Conservation (phyloP, 2,888 invertebrate species). For the Sialis fuliginosa region DNA sequence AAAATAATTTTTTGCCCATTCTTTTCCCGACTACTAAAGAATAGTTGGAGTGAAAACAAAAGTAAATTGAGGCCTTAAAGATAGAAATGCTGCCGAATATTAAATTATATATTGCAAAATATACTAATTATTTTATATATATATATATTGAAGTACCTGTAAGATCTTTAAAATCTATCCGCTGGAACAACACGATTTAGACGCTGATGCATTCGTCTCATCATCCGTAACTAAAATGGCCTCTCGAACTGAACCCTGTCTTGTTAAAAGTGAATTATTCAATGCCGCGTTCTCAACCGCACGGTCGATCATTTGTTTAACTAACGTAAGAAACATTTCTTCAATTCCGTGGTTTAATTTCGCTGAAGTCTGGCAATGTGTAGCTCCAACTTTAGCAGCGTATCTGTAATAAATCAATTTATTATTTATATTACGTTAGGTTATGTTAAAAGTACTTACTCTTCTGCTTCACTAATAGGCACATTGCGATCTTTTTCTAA, state of each 20-base stretch:
- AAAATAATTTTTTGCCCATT: no score
- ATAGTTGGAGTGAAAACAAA: no score
- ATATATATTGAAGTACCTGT: no score
- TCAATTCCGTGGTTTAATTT: slow-evolving; percentile 83
- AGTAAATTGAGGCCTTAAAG: no score
- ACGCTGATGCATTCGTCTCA: slow-evolving; percentile 13
- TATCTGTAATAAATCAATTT: slow-evolving; percentile 40
- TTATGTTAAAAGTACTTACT: slow-evolving; percentile 33
- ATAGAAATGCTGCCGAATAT: no score
- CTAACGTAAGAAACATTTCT: slow-evolving; percentile 73
- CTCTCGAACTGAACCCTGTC: slow-evolving; percentile 20
- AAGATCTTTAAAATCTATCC: slow-evolving; percentile 11
- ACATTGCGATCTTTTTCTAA: slow-evolving; percentile 83
- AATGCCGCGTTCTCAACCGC: slow-evolving; percentile 18
- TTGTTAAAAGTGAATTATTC: slow-evolving; percentile 14
- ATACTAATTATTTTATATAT: no score
- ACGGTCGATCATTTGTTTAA: slow-evolving; percentile 50
- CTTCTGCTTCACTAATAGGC: slow-evolving; percentile 66
- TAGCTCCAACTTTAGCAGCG: slow-evolving; percentile 77
- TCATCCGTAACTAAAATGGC: slow-evolving; percentile 23
- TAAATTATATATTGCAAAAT: no score
- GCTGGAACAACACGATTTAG: slow-evolving; percentile 18
- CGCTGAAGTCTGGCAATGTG: slow-evolving; percentile 85
- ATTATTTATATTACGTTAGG: neutral
- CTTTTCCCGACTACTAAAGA: no score